Conservation (phyloP, 2,888 invertebrate genomes). For the Alviniconcha strummeri region DNA sequence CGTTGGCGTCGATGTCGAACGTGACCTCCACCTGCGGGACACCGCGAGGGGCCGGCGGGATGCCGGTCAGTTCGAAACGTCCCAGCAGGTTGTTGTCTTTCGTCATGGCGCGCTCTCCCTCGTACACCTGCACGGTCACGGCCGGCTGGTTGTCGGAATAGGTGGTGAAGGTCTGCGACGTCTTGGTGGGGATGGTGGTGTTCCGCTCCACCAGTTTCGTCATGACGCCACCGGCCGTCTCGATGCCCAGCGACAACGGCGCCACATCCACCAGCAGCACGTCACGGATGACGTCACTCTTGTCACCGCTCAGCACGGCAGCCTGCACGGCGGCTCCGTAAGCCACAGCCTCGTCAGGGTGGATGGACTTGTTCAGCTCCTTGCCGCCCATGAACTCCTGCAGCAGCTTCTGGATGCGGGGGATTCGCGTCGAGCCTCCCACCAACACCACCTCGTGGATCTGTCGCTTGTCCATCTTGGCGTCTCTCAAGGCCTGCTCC, state of each 20-base stretch:
- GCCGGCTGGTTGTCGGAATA: slow-evolving; percentile 89
- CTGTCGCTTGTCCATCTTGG: slow-evolving; percentile 88
- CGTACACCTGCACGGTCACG: slow-evolving; percentile 80
- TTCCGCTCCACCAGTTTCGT: slow-evolving; percentile 63
- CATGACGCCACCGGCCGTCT: slow-evolving; percentile 75
- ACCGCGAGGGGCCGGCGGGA: slow-evolving; percentile 71
- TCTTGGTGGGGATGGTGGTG: slow-evolving; percentile 72
- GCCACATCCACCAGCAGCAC: slow-evolving; percentile 79
- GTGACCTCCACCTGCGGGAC: slow-evolving; percentile 79
- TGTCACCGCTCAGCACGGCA: slow-evolving; percentile 83
- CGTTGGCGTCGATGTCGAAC: slow-evolving; percentile 91
- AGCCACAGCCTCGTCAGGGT: slow-evolving; percentile 98
- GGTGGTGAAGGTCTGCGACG: slow-evolving; percentile 83
- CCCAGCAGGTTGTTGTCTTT: slow-evolving; percentile 86
- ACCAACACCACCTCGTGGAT: slow-evolving; percentile 83
- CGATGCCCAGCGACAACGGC: slow-evolving; percentile 77
- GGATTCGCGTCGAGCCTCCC: slow-evolving; percentile 97
- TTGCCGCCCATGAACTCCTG: slow-evolving; percentile 80
- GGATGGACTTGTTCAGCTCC: slow-evolving; percentile 94
- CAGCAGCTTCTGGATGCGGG: slow-evolving; percentile 95
- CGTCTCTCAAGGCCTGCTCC: slow-evolving; percentile 94
- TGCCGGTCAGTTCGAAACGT: slow-evolving; percentile 67
- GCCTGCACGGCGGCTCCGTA: slow-evolving; percentile 75
- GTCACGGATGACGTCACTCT: slow-evolving; percentile 76
- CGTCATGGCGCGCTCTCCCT: slow-evolving; percentile 96